Evolutionary conservation across 2,797 vertebrate genomes (phyloP).

Genomic region (Malacoctenus gilli): DNA sequence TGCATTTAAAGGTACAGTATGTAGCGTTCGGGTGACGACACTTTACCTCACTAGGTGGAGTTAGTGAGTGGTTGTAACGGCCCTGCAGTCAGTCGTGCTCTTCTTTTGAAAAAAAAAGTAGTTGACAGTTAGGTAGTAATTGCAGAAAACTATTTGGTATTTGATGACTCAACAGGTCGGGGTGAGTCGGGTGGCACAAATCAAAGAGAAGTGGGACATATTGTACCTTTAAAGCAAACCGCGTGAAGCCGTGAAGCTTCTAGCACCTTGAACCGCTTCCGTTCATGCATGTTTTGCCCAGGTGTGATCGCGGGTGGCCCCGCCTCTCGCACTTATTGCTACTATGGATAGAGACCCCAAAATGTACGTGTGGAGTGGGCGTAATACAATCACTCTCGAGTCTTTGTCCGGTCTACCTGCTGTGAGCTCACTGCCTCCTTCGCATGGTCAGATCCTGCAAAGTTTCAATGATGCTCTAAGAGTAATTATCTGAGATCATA

Average conservation of each 20-base stretch:
- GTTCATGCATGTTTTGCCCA: slow-evolving; percentile 26
- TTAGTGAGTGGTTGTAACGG: too few relatives aligned
- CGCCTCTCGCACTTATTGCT: slow-evolving; percentile 71
- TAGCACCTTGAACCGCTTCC: slow-evolving; percentile 61
- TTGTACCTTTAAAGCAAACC: slow-evolving; percentile 17
- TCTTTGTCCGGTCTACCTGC: too few relatives aligned
- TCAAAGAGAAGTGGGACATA: too few relatives aligned
- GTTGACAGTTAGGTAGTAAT: too few relatives aligned
- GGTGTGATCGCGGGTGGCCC: slow-evolving; percentile 37
- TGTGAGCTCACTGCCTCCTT: slow-evolving; percentile 19
- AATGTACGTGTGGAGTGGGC: slow-evolving; percentile 34
- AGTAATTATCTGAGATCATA: too few relatives aligned
- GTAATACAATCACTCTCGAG: slow-evolving; percentile 60
- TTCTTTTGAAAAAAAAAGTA: too few relatives aligned
- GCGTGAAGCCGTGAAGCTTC: slow-evolving; percentile 30
- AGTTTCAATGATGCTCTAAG: slow-evolving; percentile 33
- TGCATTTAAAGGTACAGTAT: background rate
- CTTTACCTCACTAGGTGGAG: too few relatives aligned
- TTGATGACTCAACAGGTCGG: too few relatives aligned
- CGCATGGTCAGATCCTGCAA: slow-evolving; percentile 11
- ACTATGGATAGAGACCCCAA: slow-evolving; percentile 35
- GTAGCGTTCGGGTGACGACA: too few relatives aligned
- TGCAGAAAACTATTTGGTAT: too few relatives aligned
- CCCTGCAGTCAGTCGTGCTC: too few relatives aligned
- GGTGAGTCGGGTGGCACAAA: background rate